phyloP scores from a whole-genome alignment of 2,888 invertebrate genomes.

The Nomada goodeniana region DNA sequence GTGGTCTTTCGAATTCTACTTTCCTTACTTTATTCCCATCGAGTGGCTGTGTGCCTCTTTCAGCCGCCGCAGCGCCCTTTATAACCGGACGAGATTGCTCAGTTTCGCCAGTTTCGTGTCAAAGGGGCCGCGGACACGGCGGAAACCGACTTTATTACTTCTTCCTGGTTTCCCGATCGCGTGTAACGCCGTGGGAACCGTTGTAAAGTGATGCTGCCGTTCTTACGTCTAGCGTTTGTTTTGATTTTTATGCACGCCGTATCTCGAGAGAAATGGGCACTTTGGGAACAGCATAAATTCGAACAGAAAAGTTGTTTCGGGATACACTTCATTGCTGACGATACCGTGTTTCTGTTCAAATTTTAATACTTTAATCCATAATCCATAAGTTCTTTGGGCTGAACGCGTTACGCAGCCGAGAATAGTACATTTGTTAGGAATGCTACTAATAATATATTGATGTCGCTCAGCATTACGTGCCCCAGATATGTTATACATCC shows the following conservation, averaged over 20 bases:
- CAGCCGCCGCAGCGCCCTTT: slow-evolving; percentile 43
- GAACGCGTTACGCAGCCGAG: too few relatives aligned
- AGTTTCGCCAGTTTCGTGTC: slow-evolving; percentile 58
- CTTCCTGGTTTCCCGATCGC: slow-evolving; percentile 48
- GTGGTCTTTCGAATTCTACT: slow-evolving; percentile 58
- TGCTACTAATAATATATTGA: too few relatives aligned
- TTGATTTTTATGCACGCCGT: background rate
- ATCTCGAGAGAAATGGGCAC: too few relatives aligned
- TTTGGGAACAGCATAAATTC: too few relatives aligned
- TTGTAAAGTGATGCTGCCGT: background rate
- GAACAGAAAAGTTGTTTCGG: background rate
- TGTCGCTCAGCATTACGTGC: too few relatives aligned
- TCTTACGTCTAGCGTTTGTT: background rate
- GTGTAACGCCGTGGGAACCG: slow-evolving; percentile 14
- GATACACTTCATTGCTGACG: too few relatives aligned
- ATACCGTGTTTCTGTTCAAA: too few relatives aligned
- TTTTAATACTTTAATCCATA: too few relatives aligned
- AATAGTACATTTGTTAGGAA: too few relatives aligned
- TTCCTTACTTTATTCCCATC: slow-evolving; percentile 44
- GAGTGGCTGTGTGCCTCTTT: slow-evolving; percentile 39
- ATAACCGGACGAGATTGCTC: slow-evolving; percentile 61
- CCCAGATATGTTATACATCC: too few relatives aligned
- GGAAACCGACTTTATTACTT: slow-evolving; percentile 69
- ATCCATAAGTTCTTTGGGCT: too few relatives aligned
- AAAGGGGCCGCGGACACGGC: slow-evolving; percentile 47